Conservation (phyloP, 1,140 invertebrate genomes). For the Bombyx mandarina region DNA sequence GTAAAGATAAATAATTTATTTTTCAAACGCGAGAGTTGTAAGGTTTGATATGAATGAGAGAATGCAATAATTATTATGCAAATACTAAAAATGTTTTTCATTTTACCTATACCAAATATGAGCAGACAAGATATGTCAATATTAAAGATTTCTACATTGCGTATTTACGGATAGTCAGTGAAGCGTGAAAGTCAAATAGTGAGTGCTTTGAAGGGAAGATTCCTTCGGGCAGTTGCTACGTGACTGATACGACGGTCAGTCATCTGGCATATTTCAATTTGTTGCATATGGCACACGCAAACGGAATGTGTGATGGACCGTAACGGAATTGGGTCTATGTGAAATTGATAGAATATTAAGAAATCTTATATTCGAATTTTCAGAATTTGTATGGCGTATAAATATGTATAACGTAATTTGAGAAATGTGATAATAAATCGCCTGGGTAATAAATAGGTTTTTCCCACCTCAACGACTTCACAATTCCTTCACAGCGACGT, state of each 20-base stretch:
- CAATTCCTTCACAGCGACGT: slow-evolving; percentile 22
- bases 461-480: slow-evolving; percentile 6
- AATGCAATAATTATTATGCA: not conserved
- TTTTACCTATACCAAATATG: not conserved
- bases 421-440: not conserved
- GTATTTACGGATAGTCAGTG: slow-evolving; percentile 45
- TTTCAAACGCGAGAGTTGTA: not conserved
- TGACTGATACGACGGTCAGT: slow-evolving; percentile 37
- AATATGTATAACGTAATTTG: no score
- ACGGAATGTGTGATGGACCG: slow-evolving; percentile 31
- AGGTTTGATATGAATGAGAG: not conserved
- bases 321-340: slow-evolving; percentile 18
- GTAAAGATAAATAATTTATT: slow-evolving; percentile 7
- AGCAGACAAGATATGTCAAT: slow-evolving; percentile 23
- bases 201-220: slow-evolving; percentile 45
- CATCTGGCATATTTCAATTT: slow-evolving; percentile 59
- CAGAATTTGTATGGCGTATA: no score
- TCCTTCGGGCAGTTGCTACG: slow-evolving; percentile 40
- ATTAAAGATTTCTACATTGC: slow-evolving; percentile 30
- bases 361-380: no score
- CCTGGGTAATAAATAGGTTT: slow-evolving; percentile 2
- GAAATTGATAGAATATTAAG: slow-evolving; percentile 10
- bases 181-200: slow-evolving; percentile 48
- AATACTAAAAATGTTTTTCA: not conserved
- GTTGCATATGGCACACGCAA: slow-evolving; percentile 40